phyloP scores from a whole-genome alignment of 2,888 invertebrate species.

The Bombylius discolor region DNA sequence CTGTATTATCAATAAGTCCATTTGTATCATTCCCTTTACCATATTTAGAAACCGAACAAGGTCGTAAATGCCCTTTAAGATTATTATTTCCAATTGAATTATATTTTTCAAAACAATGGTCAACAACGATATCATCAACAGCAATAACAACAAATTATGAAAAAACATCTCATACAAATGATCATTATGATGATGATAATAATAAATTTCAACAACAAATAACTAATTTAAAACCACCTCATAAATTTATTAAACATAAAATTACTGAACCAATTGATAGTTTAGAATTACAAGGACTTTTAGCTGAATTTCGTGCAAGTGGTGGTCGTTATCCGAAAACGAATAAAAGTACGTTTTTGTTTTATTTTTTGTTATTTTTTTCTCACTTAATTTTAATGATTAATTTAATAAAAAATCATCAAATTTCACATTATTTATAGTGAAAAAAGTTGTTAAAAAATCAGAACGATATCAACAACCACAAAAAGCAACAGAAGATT shows the following conservation, averaged over 20 bases:
- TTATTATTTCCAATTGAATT: constrained; percentile 59
- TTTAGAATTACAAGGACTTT: constrained; percentile 50
- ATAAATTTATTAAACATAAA: constrained; percentile 61
- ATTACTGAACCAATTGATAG: constrained; percentile 53
- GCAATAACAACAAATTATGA: not conserved
- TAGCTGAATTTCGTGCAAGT: constrained; percentile 77
- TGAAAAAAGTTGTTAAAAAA: constrained; percentile 24
- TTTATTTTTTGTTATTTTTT: not conserved
- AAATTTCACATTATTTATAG: constrained; percentile 15
- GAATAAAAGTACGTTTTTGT: constrained; percentile 23
- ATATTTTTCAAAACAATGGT: constrained; percentile 54
- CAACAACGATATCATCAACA: constrained; percentile 21
- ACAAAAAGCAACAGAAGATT: constrained; percentile 22
- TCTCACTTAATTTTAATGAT: not conserved
- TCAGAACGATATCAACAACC: constrained; percentile 24
- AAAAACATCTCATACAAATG: not conserved
- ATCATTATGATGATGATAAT: constrained; percentile 21
- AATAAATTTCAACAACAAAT: constrained; percentile 9
- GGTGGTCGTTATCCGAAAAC: constrained; percentile 52
- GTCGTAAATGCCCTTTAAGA: constrained; percentile 59
- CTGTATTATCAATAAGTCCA: constrained; percentile 72
- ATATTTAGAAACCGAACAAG: constrained; percentile 73
- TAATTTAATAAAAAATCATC: not conserved
- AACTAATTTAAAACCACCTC: constrained; percentile 42
- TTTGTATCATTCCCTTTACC: constrained; percentile 74